Evolutionary conservation across 2,888 invertebrate species (phyloP).

Genomic region (Drosophila ustulata): DNA sequence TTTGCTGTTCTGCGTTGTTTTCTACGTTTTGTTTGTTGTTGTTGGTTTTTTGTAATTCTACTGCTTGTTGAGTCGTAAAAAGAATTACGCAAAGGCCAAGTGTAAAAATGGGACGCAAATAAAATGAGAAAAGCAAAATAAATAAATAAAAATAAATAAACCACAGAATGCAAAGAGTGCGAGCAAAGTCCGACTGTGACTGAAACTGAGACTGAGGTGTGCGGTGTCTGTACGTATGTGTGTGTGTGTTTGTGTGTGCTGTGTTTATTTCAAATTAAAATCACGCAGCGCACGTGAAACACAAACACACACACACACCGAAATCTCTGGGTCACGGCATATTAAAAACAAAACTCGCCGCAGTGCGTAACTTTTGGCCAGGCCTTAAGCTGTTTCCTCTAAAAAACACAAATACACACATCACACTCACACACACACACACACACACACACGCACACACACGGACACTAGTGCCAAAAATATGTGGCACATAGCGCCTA

Average conservation of each 20-base stretch:
- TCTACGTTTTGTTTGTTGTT: constrained; percentile 12
- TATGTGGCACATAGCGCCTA: constrained; percentile 54
- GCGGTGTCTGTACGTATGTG: constrained; percentile 22
- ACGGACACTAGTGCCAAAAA: constrained; percentile 43
- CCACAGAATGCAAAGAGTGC: constrained; percentile 30
- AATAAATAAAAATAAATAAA: constrained; percentile 7
- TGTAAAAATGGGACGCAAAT: constrained; percentile 68
- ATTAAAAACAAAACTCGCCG: constrained; percentile 71
- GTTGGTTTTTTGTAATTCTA: constrained; percentile 42
- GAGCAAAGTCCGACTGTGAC: neutral
- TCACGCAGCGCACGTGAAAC: constrained; percentile 75
- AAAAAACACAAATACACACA: constrained; percentile 26
- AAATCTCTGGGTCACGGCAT: constrained; percentile 62
- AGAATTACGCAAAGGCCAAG: constrained; percentile 72
- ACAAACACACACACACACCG: constrained; percentile 28
- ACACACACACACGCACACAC: constrained; percentile 17
- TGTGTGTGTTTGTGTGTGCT: constrained; percentile 32
- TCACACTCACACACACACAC: constrained; percentile 22
- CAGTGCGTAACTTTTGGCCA: constrained; percentile 77
- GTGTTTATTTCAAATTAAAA: constrained; percentile 78
- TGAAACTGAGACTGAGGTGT: constrained; percentile 29
- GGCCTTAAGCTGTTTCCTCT: constrained; percentile 46
- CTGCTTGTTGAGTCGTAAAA: constrained; percentile 80
- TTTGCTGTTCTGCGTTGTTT: constrained; percentile 1
- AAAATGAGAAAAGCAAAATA: constrained; percentile 54